These are phyloP conservation scores for Crenichthys baileyi DNA, from an alignment of 2,797 vertebrate genomes.

Conservation along the genomic window DNA sequence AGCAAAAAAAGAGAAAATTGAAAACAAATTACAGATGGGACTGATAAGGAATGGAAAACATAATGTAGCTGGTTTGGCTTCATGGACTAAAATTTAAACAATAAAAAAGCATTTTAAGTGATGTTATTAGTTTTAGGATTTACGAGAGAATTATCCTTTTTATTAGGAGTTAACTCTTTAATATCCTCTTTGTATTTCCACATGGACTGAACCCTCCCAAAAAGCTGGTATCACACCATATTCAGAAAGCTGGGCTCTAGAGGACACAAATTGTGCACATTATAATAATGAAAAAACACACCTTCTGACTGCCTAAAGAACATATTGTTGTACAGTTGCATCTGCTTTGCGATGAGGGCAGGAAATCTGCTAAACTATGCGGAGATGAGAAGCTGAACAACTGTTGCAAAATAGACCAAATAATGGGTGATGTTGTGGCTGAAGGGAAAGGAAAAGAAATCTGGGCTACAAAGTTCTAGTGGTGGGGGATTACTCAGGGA, in stretches of 20 bases:
- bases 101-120: background rate
- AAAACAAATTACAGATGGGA: background rate
- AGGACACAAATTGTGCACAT: slow-evolving; percentile 35
- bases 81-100: background rate
- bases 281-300: slow-evolving; percentile 11
- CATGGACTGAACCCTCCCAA: background rate
- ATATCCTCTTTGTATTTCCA: too few relatives aligned
- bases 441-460: slow-evolving; percentile 31
- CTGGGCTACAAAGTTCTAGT: slow-evolving; percentile 61
- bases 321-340: slow-evolving; percentile 24
- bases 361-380: slow-evolving; percentile 30
- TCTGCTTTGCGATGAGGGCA: slow-evolving; percentile 26
- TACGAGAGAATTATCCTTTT: too few relatives aligned
- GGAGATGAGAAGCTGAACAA: slow-evolving; percentile 57
- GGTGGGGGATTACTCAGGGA: slow-evolving; percentile 51
- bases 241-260: slow-evolving; percentile 26
- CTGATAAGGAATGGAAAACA: background rate
- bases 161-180: too few relatives aligned
- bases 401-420: slow-evolving; percentile 43
- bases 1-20: background rate
- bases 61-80: background rate
- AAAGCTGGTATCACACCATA: background rate
- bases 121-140: too few relatives aligned
- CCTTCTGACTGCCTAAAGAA: slow-evolving; percentile 15
- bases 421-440: slow-evolving; percentile 48